Base-by-base conservation (phyloP, 2,888 invertebrate species). In the Rotaria socialis region DNA sequence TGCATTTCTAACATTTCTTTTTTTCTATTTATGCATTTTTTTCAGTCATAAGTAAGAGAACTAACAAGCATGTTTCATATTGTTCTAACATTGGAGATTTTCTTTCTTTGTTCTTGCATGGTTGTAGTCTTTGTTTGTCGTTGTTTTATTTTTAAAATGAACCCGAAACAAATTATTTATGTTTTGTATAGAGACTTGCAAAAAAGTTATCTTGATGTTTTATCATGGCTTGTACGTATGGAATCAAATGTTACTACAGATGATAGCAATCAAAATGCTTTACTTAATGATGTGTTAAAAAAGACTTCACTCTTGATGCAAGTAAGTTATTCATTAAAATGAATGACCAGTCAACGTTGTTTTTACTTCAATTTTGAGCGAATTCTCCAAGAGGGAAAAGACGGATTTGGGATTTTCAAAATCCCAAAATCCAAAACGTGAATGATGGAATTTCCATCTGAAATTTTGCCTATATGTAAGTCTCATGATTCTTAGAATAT, bases 201-300 rank as follows among this genome's bases (percentile, higher is more conserved):
- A 85, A 89, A 89, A 2, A 90, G 92, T 87, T 92, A 92, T 88
- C 88, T 92, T 11, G 92, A 93, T 90, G 93, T 93, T 24, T 92
- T 93, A 6, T 89, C 92, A 16, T 94, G 94, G 94, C 92, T 93
- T 88, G 91, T 94, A n/a, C 92, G 93, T 87, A 92, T 94, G 90
- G 93, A 93, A 89, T 92, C 92, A 75, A 89, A 88, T 86, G 85
- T 90, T 8, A 80, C 47, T 47, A 80, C 47, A 14, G n/a, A 43
- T 47, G 80, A 80, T 92, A 92, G 86, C 89, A 90, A 50, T 58
- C 41, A 74, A 35, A 60, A 50, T n/a, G 27, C 56, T 19, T 60
- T 85, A 47, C 7, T 41, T 0, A 74, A 74, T 8, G 52, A 67
- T 85, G 47, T 74, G n/a, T 7, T 74, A 19, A 47, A 19, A 27